These are phyloP conservation scores for Caradrina kadenii DNA, from an alignment of 2,888 invertebrate species.

Conservation along the genomic window DNA sequence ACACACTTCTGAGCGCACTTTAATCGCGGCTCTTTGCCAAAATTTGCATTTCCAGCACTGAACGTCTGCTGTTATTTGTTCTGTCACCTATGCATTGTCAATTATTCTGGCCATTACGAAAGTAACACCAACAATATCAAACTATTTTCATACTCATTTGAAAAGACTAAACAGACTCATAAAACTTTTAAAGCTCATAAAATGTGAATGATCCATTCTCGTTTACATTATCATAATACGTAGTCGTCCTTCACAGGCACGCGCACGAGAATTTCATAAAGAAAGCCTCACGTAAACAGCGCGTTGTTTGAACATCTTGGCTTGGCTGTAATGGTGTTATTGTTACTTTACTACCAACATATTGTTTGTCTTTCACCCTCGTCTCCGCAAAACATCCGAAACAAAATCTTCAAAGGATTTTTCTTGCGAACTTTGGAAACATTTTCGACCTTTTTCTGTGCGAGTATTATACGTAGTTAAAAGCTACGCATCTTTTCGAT, in stretches of 20 bases:
- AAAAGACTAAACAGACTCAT: slow-evolving; percentile 16
- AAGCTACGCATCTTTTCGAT: background rate
- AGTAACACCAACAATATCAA: slow-evolving; percentile 3
- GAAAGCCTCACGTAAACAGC: slow-evolving; percentile 34
- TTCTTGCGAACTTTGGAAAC: slow-evolving; percentile 16
- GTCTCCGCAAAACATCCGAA: slow-evolving; percentile 19
- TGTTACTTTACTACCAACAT: slow-evolving; percentile 30
- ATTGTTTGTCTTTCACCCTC: slow-evolving; percentile 31
- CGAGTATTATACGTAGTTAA: background rate
- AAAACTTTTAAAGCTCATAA: slow-evolving; percentile 33
- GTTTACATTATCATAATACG: slow-evolving; percentile 25
- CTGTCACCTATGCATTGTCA: background rate
- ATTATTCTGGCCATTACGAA: background rate
- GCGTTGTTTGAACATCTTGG: slow-evolving; percentile 33
- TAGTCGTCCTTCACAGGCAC: slow-evolving; percentile 20
- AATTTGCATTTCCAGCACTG: slow-evolving; percentile 18
- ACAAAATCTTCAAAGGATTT: slow-evolving; percentile 36
- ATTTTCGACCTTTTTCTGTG: slow-evolving; percentile 23
- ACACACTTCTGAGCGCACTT: slow-evolving; percentile 1
- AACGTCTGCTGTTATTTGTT: background rate
- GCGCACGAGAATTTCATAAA: slow-evolving; percentile 21
- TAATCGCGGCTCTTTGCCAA: slow-evolving; percentile 17
- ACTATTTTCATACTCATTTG: slow-evolving; percentile 15
- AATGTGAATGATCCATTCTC: slow-evolving; percentile 32
- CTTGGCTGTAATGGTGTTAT: slow-evolving; percentile 30